Base-by-base conservation (phyloP, 2,888 invertebrate genomes). In the Cheilosia soror region DNA sequence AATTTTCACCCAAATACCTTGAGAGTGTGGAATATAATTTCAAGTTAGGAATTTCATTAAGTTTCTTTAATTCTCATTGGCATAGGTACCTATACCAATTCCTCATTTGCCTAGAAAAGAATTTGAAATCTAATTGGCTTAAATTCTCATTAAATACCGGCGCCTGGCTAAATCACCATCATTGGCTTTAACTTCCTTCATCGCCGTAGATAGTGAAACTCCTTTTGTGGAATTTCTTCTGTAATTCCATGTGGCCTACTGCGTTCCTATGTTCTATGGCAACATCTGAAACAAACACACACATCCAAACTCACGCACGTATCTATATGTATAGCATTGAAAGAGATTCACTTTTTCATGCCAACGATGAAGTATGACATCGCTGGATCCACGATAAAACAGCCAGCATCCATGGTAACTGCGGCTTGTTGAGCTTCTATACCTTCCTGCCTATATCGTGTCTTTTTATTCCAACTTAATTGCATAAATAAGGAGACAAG, bases 401-500 rank as follows among this genome's bases (percentile, higher is more conserved):
- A 85, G 60, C 80, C 71, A 68, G 76, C 81, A 68, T 72, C 11
- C 72, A 60, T 80, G 80, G 71, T 85, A 72, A 80, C 85, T 85
- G 37, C 37, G 76, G 60, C 84, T 80, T 80, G 84, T 80, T 76
- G 80, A 60, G 79, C 77, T 83, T 65, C 78, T 78, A 79, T 51
- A 20, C 57, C 44, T 53, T 13, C 66, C 51, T 72, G 37, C 37
- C 44, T 58, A 0, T 51, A 25, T 25, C 51, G 27, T 13, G 63
- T 60, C 72, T 44, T 68, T 78, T 86, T 73, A 82, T 82, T 81
- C 73, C 82, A 78, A 86, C 86, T 86, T 88, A 88, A 88, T 88
- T 88, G 88, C 87, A 88, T 87, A 88, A 87, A 88, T 88, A 88
- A 88, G 87, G 88, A 88, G 88, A 88, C 88, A 88, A 88, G 88